Percentiles rank a stretch among this genome's conserved stretches.
Evolutionary conservation across 2,797 vertebrate genomes (phyloP).

Genomic region (Acanthiza pusilla): DNA sequence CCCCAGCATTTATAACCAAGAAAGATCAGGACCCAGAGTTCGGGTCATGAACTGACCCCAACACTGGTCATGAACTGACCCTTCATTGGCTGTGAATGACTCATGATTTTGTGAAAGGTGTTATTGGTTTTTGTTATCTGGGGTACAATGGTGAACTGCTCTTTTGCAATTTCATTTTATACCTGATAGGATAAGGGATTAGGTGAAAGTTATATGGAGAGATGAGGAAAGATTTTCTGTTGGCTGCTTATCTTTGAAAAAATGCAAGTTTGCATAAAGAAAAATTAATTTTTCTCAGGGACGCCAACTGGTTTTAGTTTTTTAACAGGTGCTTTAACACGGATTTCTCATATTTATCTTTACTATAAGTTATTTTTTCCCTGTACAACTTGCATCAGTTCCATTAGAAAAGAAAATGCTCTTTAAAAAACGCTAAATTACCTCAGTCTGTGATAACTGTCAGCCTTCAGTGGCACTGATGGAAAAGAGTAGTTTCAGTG

Average conservation of each 20-base stretch:
- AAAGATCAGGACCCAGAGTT: neutral
- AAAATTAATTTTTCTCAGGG: neutral
- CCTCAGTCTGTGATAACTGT: neutral
- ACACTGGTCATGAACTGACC: neutral
- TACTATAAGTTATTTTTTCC: neutral
- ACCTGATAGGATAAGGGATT: accelerated
- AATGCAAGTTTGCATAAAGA: neutral
- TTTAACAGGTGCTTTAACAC: neutral
- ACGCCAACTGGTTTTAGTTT: neutral
- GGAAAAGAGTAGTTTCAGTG: slow-evolving; percentile 69
- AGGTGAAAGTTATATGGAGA: neutral
- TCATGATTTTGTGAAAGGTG: accelerated
- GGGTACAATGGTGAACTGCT: neutral
- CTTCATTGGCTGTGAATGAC: accelerated
- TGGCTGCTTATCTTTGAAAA: neutral
- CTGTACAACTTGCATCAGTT: neutral
- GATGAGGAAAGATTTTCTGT: neutral
- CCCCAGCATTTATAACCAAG: neutral
- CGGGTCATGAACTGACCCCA: neutral
- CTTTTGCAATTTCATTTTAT: neutral
- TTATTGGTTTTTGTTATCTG: neutral
- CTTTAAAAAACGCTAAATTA: neutral
- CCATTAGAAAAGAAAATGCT: neutral
- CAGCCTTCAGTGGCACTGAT: slow-evolving; percentile 71
- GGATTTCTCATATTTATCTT: neutral